Conservation (phyloP, 2,113 vertebrate species). For the Isichthys henryi region DNA sequence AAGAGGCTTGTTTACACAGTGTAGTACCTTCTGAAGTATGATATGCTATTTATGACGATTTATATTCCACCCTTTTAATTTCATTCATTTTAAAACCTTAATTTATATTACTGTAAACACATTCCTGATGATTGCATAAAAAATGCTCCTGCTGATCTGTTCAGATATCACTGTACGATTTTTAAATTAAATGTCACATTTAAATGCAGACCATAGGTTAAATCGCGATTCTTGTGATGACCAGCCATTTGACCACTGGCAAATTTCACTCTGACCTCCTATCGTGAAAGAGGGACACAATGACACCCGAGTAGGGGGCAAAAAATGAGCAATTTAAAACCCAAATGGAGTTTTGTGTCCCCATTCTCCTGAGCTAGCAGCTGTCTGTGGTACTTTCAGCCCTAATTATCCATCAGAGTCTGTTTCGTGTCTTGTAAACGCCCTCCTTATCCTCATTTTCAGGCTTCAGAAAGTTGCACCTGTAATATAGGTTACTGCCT, state of each 20-base stretch:
- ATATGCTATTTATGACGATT: not conserved
- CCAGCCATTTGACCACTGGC: constrained; percentile 16
- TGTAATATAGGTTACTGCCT: constrained; percentile 29
- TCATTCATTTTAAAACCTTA: not conserved
- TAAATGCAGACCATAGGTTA: not conserved
- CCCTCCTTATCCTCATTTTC: constrained; percentile 60
- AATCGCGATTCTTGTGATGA: not conserved
- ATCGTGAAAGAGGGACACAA: constrained; percentile 46
- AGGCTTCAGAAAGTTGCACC: constrained; percentile 58
- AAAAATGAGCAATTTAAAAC: constrained; percentile 49
- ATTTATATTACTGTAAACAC: not conserved
- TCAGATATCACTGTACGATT: not conserved
- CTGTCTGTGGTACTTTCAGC: constrained; percentile 62
- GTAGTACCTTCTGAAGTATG: not conserved
- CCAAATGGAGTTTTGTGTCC: constrained; percentile 64
- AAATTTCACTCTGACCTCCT: constrained; percentile 44
- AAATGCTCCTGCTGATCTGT: not conserved
- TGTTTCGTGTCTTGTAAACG: constrained; percentile 58
- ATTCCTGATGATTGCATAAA: not conserved
- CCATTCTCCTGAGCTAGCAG: constrained; percentile 55
- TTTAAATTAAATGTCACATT: not conserved
- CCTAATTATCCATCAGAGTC: constrained; percentile 72
- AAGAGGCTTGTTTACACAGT: not conserved
- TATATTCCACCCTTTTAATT: not conserved
- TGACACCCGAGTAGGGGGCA: constrained; percentile 40